Base-by-base conservation (phyloP, 1,140 invertebrate genomes). In the Atopsyche davidsoni region DNA sequence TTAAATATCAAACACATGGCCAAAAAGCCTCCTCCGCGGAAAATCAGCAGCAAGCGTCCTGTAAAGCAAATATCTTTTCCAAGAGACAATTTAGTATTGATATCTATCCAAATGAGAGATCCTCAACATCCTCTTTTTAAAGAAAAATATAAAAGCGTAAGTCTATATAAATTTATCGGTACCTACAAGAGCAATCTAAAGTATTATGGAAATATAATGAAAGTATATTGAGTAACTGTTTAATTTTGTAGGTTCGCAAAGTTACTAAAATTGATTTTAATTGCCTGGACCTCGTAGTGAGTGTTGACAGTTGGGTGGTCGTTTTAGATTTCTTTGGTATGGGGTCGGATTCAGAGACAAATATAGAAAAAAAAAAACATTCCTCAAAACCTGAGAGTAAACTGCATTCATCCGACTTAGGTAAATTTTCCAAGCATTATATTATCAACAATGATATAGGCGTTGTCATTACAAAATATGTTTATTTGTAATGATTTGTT, bases 241-340 rank as follows among this genome's bases (percentile, higher is more conserved):
- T 49, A 14, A 22, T 22, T 28, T 47, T 58, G 3, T 46, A 73
- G 69, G 62, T 73, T 19, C 62, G 60, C 0, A 70, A 66, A 48
- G 43, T 62, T 43, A 72, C 79, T 1, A 77, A 76, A 44, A 82
- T 97, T 4, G 86, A 96, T 64, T 95, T 97, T 64, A 96, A 92
- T 64, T 86, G 89, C 59, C 68, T 98, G 34, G 92, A 96, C 63
- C 75, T 95, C 22, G 83, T 90, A 9, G 80, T 97, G 17, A 96
- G 90, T 64, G 84, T 93, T 2, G 83, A 95, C 63, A 92, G 92
- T 17, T 97, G 92, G 93, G 89, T 94, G 53, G 84, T 93, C 2
- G 81, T 96, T 7, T 75, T 96, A 9, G 92, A 97, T 67, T 96
- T 97, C 65, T 89, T 96, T 56, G 86, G 86, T 19, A 74, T 87